Evolutionary conservation across 2,797 vertebrate species (phyloP).

Genomic region (Poecilia picta): DNA sequence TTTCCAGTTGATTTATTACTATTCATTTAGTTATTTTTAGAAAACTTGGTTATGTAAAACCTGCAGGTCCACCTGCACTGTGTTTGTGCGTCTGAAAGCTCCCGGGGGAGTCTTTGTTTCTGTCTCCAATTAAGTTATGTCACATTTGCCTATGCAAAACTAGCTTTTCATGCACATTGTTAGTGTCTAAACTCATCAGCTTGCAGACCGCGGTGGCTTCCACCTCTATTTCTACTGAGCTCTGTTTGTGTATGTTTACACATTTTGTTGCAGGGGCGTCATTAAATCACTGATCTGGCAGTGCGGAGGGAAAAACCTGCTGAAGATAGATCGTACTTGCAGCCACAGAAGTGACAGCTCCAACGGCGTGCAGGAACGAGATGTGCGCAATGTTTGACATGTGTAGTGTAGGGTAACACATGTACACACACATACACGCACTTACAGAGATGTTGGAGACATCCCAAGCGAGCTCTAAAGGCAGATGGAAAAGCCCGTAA

Average conservation of each 20-base stretch:
- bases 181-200: slow-evolving; percentile 6
- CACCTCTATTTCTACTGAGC: slow-evolving; percentile 31
- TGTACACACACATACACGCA: slow-evolving; percentile 17
- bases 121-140: slow-evolving; percentile 38
- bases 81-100: slow-evolving; percentile 19
- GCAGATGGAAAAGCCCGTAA: slow-evolving; percentile 53
- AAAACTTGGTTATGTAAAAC: slow-evolving; percentile 21
- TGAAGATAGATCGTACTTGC: slow-evolving; percentile 35
- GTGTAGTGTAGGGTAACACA: slow-evolving; percentile 15
- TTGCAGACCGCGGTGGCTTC: slow-evolving; percentile 4
- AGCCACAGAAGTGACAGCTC: slow-evolving; percentile 26
- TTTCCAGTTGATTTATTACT: slow-evolving; percentile 20
- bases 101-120: slow-evolving; percentile 20
- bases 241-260: slow-evolving; percentile 21
- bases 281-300: slow-evolving; percentile 45
- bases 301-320: slow-evolving; percentile 46
- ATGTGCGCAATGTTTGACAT: slow-evolving; percentile 54
- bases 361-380: slow-evolving; percentile 34
- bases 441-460: slow-evolving; percentile 24
- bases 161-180: slow-evolving; percentile 22
- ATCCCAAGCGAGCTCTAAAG: slow-evolving; percentile 35
- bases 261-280: slow-evolving; percentile 18
- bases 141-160: slow-evolving; percentile 19
- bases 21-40: slow-evolving; percentile 20
- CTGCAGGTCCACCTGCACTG: neutral